phyloP scores from a whole-genome alignment of 2,888 invertebrate genomes.

The Cinara cedri region DNA sequence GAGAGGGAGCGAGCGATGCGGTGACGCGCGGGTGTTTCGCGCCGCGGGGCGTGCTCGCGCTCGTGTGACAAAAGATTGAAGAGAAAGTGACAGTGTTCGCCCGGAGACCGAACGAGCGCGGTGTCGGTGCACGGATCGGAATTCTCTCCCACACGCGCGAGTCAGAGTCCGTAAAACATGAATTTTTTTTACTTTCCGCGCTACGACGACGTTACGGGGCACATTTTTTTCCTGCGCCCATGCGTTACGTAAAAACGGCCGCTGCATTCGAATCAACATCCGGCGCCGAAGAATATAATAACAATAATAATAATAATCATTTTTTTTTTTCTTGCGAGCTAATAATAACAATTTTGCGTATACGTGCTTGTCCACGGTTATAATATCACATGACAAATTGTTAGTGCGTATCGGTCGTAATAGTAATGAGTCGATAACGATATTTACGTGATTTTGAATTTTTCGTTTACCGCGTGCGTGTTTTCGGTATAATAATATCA shows the following conservation, averaged over 20 bases:
- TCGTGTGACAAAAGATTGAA: slow-evolving; percentile 43
- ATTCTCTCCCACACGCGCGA: slow-evolving; percentile 12
- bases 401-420: no score
- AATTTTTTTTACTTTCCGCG: slow-evolving; percentile 15
- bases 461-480: background rate
- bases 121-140: background rate
- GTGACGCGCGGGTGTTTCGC: slow-evolving; percentile 37
- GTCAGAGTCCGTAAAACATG: background rate
- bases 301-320: background rate
- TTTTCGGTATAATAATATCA: background rate
- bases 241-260: background rate
- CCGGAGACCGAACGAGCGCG: slow-evolving; percentile 40
- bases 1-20: slow-evolving; percentile 18
- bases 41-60: background rate
- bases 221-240: background rate
- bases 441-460: no score
- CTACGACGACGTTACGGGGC: background rate
- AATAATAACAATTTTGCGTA: background rate
- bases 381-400: no score
- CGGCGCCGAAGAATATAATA: no score
- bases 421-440: no score
- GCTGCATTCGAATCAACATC: no score
- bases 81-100: slow-evolving; percentile 54
- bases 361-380: no score
- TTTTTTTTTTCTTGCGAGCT: background rate